Percentiles rank a stretch among this genome's conserved stretches.
Conservation (phyloP, 2,888 invertebrate species). For the Ochropleura plecta region DNA sequence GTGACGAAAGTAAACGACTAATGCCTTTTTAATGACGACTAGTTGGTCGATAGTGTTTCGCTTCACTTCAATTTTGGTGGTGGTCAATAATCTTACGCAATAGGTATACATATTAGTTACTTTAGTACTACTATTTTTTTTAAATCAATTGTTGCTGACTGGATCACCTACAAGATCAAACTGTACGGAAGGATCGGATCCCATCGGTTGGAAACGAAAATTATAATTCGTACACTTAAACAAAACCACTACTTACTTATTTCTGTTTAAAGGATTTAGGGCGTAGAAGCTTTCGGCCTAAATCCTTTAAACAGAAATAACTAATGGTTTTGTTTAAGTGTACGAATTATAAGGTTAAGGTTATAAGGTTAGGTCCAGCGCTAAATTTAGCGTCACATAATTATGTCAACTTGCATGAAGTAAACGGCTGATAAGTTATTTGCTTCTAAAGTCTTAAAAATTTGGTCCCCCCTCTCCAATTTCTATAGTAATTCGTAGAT, state of each 20-base stretch:
- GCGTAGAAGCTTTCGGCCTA: too few species aligned
- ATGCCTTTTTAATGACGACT: constrained; percentile 47
- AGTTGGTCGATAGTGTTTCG: constrained; percentile 14
- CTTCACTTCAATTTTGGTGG: constrained; percentile 27
- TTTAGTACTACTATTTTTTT: neutral
- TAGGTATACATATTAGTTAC: neutral
- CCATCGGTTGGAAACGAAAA: neutral
- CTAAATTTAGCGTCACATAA: neutral
- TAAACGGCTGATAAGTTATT: neutral
- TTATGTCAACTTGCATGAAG: neutral
- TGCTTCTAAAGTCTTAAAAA: too few species aligned
- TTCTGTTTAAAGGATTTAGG: neutral
- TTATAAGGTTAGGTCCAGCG: too few species aligned
- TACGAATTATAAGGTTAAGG: too few species aligned
- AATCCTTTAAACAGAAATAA: too few species aligned
- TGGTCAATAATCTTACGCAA: constrained; percentile 24
- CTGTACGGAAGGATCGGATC: neutral
- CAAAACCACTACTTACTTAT: too few species aligned
- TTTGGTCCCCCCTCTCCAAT: too few species aligned
- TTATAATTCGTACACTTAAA: neutral
- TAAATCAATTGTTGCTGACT: neutral
- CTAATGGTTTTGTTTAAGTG: too few species aligned
- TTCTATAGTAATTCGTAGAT: too few species aligned
- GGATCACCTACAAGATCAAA: neutral
- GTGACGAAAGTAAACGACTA: constrained; percentile 19